These are phyloP conservation scores for Mormyrops boulengeri DNA, from an alignment of 2,797 vertebrate species.

Conservation along the genomic window DNA sequence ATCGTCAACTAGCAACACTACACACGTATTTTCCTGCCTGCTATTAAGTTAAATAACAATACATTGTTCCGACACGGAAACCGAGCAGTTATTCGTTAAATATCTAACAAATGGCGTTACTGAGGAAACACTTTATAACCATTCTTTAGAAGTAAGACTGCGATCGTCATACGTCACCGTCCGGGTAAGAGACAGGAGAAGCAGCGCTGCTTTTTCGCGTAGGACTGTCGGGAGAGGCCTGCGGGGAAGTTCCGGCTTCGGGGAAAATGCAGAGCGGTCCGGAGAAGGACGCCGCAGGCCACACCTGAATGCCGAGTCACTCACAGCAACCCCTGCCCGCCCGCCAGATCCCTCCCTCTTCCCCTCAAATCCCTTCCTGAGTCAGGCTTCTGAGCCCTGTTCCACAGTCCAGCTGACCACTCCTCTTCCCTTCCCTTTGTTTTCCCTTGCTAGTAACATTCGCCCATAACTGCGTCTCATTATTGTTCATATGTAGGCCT, in stretches of 20 bases:
- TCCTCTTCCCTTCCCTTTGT: constrained; percentile 3
- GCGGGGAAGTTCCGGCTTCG: constrained; percentile 32
- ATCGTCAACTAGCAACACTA: neutral
- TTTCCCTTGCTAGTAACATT: neutral
- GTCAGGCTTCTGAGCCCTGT: neutral
- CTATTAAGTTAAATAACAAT: neutral
- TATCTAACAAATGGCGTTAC: neutral
- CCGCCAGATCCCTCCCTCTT: neutral
- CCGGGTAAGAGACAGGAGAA: neutral
- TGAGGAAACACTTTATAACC: neutral
- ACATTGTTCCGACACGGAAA: neutral
- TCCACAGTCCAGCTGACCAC: neutral
- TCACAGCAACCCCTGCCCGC: neutral
- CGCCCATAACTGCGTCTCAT: neutral
- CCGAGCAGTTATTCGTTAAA: neutral
- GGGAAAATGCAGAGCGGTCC: constrained; percentile 21
- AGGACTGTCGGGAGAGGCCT: neutral
- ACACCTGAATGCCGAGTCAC: constrained; percentile 59
- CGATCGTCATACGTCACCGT: neutral
- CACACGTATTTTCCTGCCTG: neutral
- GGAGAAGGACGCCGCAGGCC: constrained; percentile 39
- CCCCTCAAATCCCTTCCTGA: constrained; percentile 10
- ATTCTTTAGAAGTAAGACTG: neutral
- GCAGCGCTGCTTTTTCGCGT: neutral
- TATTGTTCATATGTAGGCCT: neutral